phyloP scores from a whole-genome alignment of 2,888 invertebrate species.

The Cecidostiba fungosa region DNA sequence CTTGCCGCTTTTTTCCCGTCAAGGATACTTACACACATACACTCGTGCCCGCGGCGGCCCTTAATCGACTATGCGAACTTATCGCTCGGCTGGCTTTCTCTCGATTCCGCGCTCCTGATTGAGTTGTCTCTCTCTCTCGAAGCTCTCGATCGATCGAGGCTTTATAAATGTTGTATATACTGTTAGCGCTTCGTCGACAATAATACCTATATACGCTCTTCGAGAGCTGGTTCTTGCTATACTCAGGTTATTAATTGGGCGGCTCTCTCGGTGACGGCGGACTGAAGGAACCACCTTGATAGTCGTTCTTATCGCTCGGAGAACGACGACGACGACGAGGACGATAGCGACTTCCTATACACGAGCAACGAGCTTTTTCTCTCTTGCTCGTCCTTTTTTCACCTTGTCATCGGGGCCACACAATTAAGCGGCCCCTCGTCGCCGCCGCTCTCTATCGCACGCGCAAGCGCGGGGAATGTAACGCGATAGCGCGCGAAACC shows the following conservation, averaged over 20 bases:
- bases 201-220: too few species aligned
- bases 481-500: conserved; percentile 65
- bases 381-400: neutral
- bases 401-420: conserved; percentile 28
- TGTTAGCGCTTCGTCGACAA: too few species aligned
- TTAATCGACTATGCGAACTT: conserved; percentile 49
- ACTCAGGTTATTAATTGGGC: neutral
- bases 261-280: neutral
- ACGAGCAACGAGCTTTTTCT: neutral
- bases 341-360: conserved; percentile 54
- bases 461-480: conserved; percentile 52
- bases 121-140: conserved; percentile 31
- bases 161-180: too few species aligned
- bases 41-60: conserved; percentile 34
- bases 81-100: conserved; percentile 31
- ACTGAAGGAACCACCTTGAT: conserved; percentile 18
- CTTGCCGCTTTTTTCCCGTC: conserved; percentile 66
- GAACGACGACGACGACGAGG: neutral
- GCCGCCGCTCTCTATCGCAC: conserved; percentile 29
- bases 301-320: conserved; percentile 31
- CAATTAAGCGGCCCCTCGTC: conserved; percentile 45
- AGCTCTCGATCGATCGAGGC: too few species aligned
- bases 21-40: conserved; percentile 29
- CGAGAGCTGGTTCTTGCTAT: too few species aligned
- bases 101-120: conserved; percentile 29